Evolutionary conservation across 2,797 vertebrate species (phyloP).

Genomic region (Galagoides demidoff): DNA sequence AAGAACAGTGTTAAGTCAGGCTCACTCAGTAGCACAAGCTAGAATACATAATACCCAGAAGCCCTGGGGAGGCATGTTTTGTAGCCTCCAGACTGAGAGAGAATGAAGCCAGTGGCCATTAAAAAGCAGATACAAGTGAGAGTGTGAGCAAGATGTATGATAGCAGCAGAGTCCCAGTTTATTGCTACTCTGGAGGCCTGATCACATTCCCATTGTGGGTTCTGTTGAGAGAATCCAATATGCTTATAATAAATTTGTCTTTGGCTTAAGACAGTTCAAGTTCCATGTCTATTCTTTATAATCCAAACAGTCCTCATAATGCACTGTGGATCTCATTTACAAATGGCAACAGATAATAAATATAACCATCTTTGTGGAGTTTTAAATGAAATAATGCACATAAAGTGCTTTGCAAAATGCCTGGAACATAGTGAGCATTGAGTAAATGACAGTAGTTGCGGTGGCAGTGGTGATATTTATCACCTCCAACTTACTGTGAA

Average conservation of each 20-base stretch:
- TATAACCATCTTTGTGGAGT: neutral
- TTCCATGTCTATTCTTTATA: neutral
- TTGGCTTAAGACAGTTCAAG: slow-evolving; percentile 26
- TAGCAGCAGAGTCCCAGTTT: no score
- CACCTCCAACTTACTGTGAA: neutral
- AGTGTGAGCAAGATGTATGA: no score
- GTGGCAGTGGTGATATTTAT: neutral
- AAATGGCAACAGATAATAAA: neutral
- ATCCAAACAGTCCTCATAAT: neutral
- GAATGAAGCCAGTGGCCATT: neutral
- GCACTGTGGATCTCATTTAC: neutral
- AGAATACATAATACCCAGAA: neutral
- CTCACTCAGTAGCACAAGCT: neutral
- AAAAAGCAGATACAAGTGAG: neutral
- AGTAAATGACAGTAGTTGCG: neutral
- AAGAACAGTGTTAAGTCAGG: neutral
- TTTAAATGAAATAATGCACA: slow-evolving; percentile 21
- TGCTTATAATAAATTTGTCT: neutral
- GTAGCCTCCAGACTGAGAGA: neutral
- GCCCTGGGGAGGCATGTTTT: neutral
- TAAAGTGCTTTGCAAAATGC: neutral
- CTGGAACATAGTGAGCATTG: neutral
- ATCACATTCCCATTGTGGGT: neutral
- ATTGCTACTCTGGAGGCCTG: neutral
- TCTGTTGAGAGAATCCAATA: neutral